Conservation (phyloP, 2,888 invertebrate species). For the Dicranocentrus wangi region DNA sequence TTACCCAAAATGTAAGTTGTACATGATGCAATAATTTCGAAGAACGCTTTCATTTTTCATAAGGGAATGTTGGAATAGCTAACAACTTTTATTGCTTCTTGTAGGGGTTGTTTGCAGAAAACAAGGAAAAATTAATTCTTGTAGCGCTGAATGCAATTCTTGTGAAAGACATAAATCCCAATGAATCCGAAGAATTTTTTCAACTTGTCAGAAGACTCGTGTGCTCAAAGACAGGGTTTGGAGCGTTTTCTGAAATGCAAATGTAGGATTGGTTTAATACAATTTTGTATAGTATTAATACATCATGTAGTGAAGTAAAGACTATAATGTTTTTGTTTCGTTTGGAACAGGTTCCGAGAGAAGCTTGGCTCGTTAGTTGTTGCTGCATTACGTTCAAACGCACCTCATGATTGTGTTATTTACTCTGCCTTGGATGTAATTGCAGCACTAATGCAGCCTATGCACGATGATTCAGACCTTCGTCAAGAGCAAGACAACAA, state of each 20-base stretch:
- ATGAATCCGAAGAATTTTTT: slow-evolving; percentile 93
- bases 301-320: too few relatives aligned
- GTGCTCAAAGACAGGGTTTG: slow-evolving; percentile 98
- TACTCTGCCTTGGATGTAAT: slow-evolving; percentile 98
- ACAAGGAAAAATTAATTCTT: slow-evolving; percentile 96
- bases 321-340: neutral
- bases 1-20: slow-evolving; percentile 92
- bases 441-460: slow-evolving; percentile 98
- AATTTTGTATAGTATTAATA: too few relatives aligned
- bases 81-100: neutral
- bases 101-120: slow-evolving; percentile 96
- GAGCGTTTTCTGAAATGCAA: slow-evolving; percentile 91
- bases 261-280: slow-evolving; percentile 78
- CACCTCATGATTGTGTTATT: slow-evolving; percentile 87
- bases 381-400: slow-evolving; percentile 85
- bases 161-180: slow-evolving; percentile 79
- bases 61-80: too few relatives aligned
- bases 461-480: slow-evolving; percentile 95
- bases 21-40: too few relatives aligned
- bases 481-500: slow-evolving; percentile 99
- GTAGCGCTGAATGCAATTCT: slow-evolving; percentile 90
- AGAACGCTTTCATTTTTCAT: too few relatives aligned
- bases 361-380: slow-evolving; percentile 95
- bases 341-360: slow-evolving; percentile 83
- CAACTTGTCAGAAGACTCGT: slow-evolving; percentile 93